Conservation (phyloP, 2,888 invertebrate genomes). For the Drosophila mercatorum region DNA sequence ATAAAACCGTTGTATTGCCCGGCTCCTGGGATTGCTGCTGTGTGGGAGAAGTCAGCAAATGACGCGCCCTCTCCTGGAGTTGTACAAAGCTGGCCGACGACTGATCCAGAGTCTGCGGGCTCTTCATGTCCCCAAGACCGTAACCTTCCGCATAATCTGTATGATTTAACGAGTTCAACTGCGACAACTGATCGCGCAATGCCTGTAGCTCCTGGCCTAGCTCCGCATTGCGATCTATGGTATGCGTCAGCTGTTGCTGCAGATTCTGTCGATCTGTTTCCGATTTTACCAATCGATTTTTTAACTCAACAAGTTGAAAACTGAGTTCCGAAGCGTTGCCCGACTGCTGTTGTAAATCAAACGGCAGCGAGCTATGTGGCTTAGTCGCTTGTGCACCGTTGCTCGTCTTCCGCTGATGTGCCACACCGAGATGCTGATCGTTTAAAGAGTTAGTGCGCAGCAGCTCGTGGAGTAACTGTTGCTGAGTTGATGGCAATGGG, state of each 20-base stretch:
- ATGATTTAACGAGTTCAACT: conserved; percentile 82
- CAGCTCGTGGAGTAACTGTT: conserved; percentile 68
- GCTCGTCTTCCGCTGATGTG: conserved; percentile 54
- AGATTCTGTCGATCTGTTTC: conserved; percentile 84
- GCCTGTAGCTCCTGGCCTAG: conserved; percentile 85
- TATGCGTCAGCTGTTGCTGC: conserved; percentile 87
- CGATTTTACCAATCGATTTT: conserved; percentile 84
- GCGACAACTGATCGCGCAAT: conserved; percentile 84
- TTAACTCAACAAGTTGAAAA: conserved; percentile 87
- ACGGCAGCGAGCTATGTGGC: conserved; percentile 78
- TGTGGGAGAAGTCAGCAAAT: conserved; percentile 80
- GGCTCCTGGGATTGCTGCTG: conserved; percentile 56
- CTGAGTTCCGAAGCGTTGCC: conserved; percentile 83
- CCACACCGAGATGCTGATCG: conserved; percentile 75
- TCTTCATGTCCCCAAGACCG: conserved; percentile 80
- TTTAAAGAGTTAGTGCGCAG: conserved; percentile 82
- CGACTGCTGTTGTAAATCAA: conserved; percentile 78
- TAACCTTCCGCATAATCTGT: conserved; percentile 87
- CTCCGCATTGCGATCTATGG: conserved; percentile 87
- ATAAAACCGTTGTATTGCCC: conserved; percentile 80
- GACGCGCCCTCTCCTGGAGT: conserved; percentile 83
- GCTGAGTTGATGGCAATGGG: conserved; percentile 39
- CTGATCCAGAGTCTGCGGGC: conserved; percentile 72
- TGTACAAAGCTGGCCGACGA: conserved; percentile 81
- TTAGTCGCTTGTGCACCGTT: conserved; percentile 52